Evolutionary conservation across 2,888 invertebrate genomes (phyloP), one percentile per base, ranked within the genome.

Genomic region (Cephus nigrinus): DNA sequence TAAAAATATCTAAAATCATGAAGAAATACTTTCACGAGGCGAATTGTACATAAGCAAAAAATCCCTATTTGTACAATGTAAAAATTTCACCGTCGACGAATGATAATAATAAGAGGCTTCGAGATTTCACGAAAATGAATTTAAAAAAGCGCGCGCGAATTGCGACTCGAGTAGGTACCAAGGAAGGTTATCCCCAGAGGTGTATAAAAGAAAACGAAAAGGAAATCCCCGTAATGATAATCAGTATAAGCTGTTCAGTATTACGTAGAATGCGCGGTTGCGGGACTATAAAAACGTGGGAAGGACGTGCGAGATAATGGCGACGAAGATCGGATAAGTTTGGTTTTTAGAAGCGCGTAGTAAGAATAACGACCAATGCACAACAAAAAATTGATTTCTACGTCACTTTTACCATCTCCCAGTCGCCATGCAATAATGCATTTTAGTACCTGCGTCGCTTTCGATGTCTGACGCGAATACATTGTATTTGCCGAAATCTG

Each of bases 251-350:
- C 78, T 74, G 69, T 73, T 78, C 78, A 78, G 78, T 78, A 78
- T 78, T 78, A 78, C 73, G 76, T 76, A 73, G 33, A 74, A 76
- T 68, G 78, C 68, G 75, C 73, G 55, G 55, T 55, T 55, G 55
- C 55, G 75, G 75, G 72, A 78, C 40, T 40, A 73, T 3, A 69
- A 55, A 55, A 9, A 32, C 75, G 77, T 77, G 77, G 77, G 77
- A 74, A 75, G 75, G 77, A 75, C 40, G 71, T 55, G 55, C 55
- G 85, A 81, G 84, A 85, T 79, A 78, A 80, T 79, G 76, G 79
- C 82, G 80, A 77, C 84, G 79, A 79, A 55, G 79, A 71, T 82
- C 80, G 82, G 80, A 84, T 80, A 79, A 78, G 76, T 79, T 81
- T 79, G 76, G 75, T 80, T 77, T 73, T 77, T 76, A 78, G 69